These are phyloP conservation scores for Porites cylindrica DNA, from an alignment of 92 coral and sea anemone species.

Conservation along the genomic window DNA sequence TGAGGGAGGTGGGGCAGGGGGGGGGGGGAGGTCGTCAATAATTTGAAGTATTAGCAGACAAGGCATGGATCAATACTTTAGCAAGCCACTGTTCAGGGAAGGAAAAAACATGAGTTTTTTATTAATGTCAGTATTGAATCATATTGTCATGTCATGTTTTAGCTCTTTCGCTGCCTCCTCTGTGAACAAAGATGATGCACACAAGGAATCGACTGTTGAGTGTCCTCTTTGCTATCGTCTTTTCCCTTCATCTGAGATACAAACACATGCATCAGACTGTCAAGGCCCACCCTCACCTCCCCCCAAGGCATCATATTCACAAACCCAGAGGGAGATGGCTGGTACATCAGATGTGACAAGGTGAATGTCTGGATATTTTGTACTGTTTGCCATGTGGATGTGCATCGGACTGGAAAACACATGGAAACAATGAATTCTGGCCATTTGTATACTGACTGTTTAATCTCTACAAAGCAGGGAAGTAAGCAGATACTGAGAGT, in stretches of 20 bases:
- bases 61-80: no score
- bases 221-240: constrained; percentile 40
- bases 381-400: neutral
- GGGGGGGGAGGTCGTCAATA: no score
- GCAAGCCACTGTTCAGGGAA: no score
- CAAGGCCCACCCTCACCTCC: constrained; percentile 34
- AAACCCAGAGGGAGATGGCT: neutral
- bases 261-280: constrained; percentile 52
- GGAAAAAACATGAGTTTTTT: no score
- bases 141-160: neutral
- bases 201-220: neutral
- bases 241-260: constrained; percentile 30
- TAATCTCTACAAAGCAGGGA: no score
- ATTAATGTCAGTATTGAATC: no score
- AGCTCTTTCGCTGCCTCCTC: neutral
- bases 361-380: constrained; percentile 26
- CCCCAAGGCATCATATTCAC: constrained; percentile 2
- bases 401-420: neutral
- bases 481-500: no score
- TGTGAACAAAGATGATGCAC: neutral
- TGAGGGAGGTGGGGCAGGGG: no score
- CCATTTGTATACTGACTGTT: no score
- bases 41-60: no score
- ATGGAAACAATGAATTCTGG: neutral
- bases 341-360: constrained; percentile 15